Evolutionary conservation across 2,888 invertebrate species (phyloP).

Genomic region (Atethmia centrago): DNA sequence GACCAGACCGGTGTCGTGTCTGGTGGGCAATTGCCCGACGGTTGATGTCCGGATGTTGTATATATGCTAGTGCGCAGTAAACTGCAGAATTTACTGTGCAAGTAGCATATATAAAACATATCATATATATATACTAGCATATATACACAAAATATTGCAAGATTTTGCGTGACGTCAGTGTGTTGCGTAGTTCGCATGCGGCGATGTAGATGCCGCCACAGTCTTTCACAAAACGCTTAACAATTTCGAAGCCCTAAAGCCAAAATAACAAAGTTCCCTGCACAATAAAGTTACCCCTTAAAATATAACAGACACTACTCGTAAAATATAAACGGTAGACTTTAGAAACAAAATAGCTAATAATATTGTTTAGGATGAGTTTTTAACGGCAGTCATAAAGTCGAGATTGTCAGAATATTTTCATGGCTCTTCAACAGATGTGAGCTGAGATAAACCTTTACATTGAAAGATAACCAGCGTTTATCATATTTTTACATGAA

Average conservation of each 20-base stretch:
- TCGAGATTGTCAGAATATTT: conserved; percentile 64
- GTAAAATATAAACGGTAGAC: conserved; percentile 48
- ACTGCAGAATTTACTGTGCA: too few relatives aligned
- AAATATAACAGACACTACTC: conserved; percentile 45
- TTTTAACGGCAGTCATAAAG: conserved; percentile 70
- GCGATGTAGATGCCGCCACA: too few relatives aligned
- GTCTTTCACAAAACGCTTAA: neutral
- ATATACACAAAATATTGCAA: too few relatives aligned
- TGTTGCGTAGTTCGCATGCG: too few relatives aligned
- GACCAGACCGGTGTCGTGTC: too few relatives aligned
- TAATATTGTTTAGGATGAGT: conserved; percentile 70
- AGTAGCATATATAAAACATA: too few relatives aligned
- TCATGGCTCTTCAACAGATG: conserved; percentile 64
- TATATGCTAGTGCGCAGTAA: too few relatives aligned
- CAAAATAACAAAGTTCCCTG: conserved; percentile 18
- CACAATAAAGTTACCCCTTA: conserved; percentile 28
- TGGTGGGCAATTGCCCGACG: too few relatives aligned
- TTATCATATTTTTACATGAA: conserved; percentile 51
- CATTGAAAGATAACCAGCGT: conserved; percentile 30
- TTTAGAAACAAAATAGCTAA: conserved; percentile 54
- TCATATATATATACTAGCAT: too few relatives aligned
- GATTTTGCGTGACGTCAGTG: too few relatives aligned
- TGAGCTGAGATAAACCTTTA: conserved; percentile 46
- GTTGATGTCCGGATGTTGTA: too few relatives aligned
- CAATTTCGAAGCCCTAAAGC: neutral